Percentiles rank a stretch among this genome's conserved stretches.
Conservation (phyloP, 1,140 invertebrate species). For the Arctopsyche grandis region DNA sequence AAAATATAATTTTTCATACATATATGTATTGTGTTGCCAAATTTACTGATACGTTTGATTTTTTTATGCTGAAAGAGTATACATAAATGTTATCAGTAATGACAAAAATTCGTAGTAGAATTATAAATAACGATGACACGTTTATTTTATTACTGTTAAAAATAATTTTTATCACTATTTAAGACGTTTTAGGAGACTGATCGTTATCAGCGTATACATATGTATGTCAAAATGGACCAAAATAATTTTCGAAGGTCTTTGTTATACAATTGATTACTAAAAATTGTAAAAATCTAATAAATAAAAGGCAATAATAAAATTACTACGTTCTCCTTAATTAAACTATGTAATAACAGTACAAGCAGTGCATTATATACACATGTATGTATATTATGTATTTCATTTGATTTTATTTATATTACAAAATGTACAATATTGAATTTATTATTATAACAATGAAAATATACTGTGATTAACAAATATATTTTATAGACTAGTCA, state of each 20-base stretch:
- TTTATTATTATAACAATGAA: background rate
- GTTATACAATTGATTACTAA: background rate
- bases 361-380: too few species aligned
- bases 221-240: background rate
- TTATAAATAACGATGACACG: too few species aligned
- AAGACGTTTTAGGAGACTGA: background rate
- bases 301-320: slow-evolving; percentile 9
- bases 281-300: background rate
- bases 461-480: slow-evolving; percentile 42
- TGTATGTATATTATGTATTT: too few species aligned
- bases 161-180: too few species aligned
- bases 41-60: too few species aligned
- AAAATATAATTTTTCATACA: too few species aligned
- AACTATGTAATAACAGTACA: background rate
- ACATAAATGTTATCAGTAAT: too few species aligned
- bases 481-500: slow-evolving; percentile 42
- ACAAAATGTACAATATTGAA: slow-evolving; percentile 3
- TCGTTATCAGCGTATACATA: background rate
- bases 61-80: too few species aligned
- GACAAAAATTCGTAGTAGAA: too few species aligned
- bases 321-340: background rate
- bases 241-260: background rate
- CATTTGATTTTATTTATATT: background rate
- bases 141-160: too few species aligned
- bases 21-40: too few species aligned